Evolutionary conservation across 2,888 invertebrate genomes (phyloP).

Genomic region (Pristionchus maxplancki): DNA sequence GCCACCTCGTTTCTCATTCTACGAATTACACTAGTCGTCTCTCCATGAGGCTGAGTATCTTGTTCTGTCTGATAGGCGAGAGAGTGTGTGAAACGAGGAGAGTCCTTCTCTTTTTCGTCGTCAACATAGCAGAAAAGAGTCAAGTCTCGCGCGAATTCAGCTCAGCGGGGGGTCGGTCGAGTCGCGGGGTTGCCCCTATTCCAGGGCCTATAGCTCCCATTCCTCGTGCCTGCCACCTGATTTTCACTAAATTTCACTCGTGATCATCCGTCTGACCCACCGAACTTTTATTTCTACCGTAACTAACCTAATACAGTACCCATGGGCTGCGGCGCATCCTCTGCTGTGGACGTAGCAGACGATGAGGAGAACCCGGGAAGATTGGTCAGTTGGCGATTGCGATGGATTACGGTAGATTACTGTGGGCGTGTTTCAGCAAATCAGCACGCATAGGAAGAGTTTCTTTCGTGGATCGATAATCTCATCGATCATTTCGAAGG

Average conservation of each 20-base stretch:
- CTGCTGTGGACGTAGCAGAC: not conserved
- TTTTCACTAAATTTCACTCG: not conserved
- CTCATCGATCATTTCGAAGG: slow-evolving; percentile 46
- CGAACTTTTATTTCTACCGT: not conserved
- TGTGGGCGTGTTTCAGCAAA: not conserved
- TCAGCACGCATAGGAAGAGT: slow-evolving; percentile 43
- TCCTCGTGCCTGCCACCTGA: slow-evolving; percentile 9
- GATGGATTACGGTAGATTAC: not conserved
- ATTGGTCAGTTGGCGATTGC: slow-evolving; percentile 18
- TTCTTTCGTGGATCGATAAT: slow-evolving; percentile 51
- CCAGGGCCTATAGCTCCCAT: too few species aligned
- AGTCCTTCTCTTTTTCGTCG: not conserved
- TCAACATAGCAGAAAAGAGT: slow-evolving; percentile 28
- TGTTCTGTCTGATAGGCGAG: not conserved
- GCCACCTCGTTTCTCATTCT: not conserved
- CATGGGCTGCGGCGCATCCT: slow-evolving; percentile 50
- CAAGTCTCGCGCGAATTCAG: slow-evolving; percentile 2
- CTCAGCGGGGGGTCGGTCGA: slow-evolving; percentile 12
- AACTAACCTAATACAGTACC: slow-evolving; percentile 19
- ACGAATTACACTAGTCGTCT: not conserved
- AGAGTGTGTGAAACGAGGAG: not conserved
- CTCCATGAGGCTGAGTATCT: not conserved
- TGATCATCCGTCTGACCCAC: slow-evolving; percentile 4
- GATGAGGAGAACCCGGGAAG: slow-evolving; percentile 25
- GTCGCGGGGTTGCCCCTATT: not conserved